Evolutionary conservation across 1,140 invertebrate species (phyloP), one percentile per base, ranked within the genome.

Genomic region (Lutraria rhynchaena): DNA sequence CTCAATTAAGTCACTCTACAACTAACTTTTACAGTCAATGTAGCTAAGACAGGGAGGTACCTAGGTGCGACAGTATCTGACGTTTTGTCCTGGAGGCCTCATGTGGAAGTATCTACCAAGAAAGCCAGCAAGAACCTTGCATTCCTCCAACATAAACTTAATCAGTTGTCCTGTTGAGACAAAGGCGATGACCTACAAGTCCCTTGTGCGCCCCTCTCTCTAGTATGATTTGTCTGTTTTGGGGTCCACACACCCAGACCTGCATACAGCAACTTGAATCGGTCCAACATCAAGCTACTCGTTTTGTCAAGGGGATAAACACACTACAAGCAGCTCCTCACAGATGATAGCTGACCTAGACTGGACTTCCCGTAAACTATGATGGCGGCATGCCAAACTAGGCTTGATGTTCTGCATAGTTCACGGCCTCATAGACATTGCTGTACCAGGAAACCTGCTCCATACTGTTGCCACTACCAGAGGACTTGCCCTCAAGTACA

Each of bases 311-410:
- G 3, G 69, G 24, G 69, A 71, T 49, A 53, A 53, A 13, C 24
- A 29, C 1, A 71, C 22, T 17, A 71, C 31, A 24, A 53, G 7
- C 46, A 71, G 44, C n/a, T 31, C 46, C 7, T 33, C 49, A 5
- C 44, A 71, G 29, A 71, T 71, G 69, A 71, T 53, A 51, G 24
- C 46, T 35, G 69, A 51, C 49, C 46, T 71, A 19, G 17, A 35
- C 4, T 65, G 37, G 33, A 3, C 22, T 11, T 37, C 61, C 5
- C 61, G 27, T 24, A 17, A 44, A 44, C 11, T 17, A 5, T 31
- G 17, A 3, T 13, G 24, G 65, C n/a, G n/a, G n/a, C n/a, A n/a
- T n/a, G n/a, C 35, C 7, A 46, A 69, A 51, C 11, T 69, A 0
- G 29, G 24, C 11, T 9, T 71, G 69, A 33, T 51, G 44, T 71